Base-by-base conservation (phyloP, 2,113 vertebrate species). In the Anoura caudifer region DNA sequence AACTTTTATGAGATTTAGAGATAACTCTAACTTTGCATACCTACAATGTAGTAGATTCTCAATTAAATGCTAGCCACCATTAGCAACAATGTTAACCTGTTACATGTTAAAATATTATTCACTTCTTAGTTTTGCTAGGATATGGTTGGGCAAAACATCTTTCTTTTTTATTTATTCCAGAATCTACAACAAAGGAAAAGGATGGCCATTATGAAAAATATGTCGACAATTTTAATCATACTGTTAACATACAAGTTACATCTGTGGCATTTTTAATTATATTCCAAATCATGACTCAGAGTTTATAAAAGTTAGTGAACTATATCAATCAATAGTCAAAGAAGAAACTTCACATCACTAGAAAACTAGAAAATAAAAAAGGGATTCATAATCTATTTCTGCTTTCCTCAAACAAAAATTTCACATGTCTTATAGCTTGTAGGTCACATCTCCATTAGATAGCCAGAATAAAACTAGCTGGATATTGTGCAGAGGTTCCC, bases 151-250 rank as follows among this genome's bases (percentile, higher is more conserved):
- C 38, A 90, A 94, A 85, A 69, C 2, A 63, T 52, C 11, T 95
- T 94, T 79, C 6, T 5, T 81, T 95, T 94, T 93, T 13, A 75
- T 50, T 91, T 84, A 80, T 75, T 84, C 59, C 19, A 56, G 36
- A 95, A 61, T 59, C 59, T 36, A 75, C 10, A 80, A 41, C 12
- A 84, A 13, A 83, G 33, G 36, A 61, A 96, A 87, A 93, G 26
- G 4, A 19, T 26, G 75, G 12, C 22, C 65, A 47, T 24, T 87
- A 5, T 75, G 43, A 94, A 86, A 95, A 22, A 20, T 47, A 4
- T 22, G 8, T 79, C 65, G 91, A 52, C 56, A 61, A 65, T 92
- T 87, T 96, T 93, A 93, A 90, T 91, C 52, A 59, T 79, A 65
- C 8, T 79, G 87, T 56, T 87, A 90, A 65, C 16, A 75, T 50